A percentile compares a stretch with the other conserved stretches of the same genome.
Conservation (phyloP, 2,797 vertebrate species). For the Halcyon leucocephala region DNA sequence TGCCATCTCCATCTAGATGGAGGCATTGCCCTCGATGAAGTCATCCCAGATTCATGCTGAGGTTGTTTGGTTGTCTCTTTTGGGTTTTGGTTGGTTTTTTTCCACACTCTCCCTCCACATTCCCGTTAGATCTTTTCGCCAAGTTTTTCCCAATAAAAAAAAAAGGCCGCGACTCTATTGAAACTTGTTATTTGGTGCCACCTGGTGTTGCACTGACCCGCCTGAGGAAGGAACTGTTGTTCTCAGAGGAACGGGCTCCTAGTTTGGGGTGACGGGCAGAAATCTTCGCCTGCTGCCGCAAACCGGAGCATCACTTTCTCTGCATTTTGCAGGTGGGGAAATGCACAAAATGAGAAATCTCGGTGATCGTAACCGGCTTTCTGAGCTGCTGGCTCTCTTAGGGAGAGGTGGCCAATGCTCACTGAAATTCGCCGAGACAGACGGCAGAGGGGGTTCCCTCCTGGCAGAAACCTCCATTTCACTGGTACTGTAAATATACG, state of each 20-base stretch:
- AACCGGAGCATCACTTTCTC: not conserved
- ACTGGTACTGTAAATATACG: fast-evolving
- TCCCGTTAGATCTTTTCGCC: not conserved
- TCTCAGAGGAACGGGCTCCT: fast-evolving
- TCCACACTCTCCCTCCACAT: not conserved
- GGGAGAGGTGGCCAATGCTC: fast-evolving
- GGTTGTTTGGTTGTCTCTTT: no score
- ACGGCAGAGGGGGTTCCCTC: constrained; percentile 68
- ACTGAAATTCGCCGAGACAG: not conserved
- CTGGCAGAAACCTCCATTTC: not conserved
- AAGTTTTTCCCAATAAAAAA: no score
- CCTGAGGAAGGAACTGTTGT: not conserved
- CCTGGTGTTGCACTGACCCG: constrained; percentile 42
- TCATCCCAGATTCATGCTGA: not conserved
- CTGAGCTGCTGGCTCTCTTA: fast-evolving
- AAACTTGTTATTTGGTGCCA: constrained; percentile 74
- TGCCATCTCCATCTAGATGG: fast-evolving
- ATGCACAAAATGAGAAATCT: fast-evolving
- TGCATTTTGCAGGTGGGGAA: not conserved
- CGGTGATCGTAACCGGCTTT: fast-evolving
- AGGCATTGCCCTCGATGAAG: not conserved
- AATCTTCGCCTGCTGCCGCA: fast-evolving
- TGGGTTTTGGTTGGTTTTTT: not conserved
- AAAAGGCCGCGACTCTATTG: fast-evolving
- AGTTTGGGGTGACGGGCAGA: not conserved